Evolutionary conservation across 2,888 invertebrate species (phyloP), one percentile per base, ranked within the genome.

Genomic region (Euplexia lucipara): DNA sequence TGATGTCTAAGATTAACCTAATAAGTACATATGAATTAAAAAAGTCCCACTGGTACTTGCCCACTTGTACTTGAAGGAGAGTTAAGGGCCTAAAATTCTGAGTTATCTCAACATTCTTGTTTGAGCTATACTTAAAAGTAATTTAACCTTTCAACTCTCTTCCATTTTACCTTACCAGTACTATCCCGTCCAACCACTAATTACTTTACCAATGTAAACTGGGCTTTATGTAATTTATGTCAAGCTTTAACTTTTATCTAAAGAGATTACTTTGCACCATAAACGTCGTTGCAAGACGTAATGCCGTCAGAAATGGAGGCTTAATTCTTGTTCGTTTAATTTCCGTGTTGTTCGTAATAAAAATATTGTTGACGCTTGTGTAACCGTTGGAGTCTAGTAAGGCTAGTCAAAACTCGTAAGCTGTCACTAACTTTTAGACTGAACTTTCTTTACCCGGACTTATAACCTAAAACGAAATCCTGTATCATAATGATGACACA

Each of bases 171-270:
- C 32, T 34, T 70, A 5, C 30, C n/a, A 20, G 20, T 34, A 9
- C 32, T 48, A 22, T 20, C 7, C n/a, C 20, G 30, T 37, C 20
- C 41, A 47, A 14, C 45, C 16, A 48, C 44, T 70, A 62, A 71
- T 65, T 65, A 70, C 58, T 39, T 16, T 18, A 18, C 44, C 60
- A 67, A 54, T 73, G 49, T 73, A 49, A 70, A 70, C 49, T 16
- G 1, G 8, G 39, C 32, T 53, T 80, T 72, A 79, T 39, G 79
- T 79, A 75, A 81, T 58, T 58, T 67, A 78, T 78, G 66, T 83
- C 77, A 78, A 83, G 77, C 57, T 51, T 66, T 65, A 59, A 76
- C 68, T 68, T 65, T 70, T 75, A 76, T 68, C 57, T 56, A 45
- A 52, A 47, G 22, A 59, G 59, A 59, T 73, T 70, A 75, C 16